Evolutionary conservation across 2,888 invertebrate species (phyloP), one percentile per base, ranked within the genome.

Genomic region (Gari tellinella): DNA sequence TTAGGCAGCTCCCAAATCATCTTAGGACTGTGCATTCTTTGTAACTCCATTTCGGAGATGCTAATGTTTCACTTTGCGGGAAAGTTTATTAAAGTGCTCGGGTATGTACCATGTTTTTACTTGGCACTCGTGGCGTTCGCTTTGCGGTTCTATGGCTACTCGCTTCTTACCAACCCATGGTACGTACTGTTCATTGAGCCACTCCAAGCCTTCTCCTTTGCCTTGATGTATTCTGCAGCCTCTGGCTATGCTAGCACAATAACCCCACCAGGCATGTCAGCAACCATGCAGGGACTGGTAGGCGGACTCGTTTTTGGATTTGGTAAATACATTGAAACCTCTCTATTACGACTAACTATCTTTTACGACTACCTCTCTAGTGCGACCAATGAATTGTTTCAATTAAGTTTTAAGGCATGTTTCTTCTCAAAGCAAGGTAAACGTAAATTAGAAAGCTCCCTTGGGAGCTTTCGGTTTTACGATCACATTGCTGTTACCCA

Each of bases 171-270:
- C 0, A 95, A 97, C 91, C 95, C 96, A 0, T 97, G 97, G 97
- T 94, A 94, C 93, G 95, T 96, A 52, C 93, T 98, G 69, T 95
- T 97, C 0, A 94, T 98, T 55, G 98, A 98, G 92, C 91, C 97
- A 72, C 92, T 96, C 8, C 97, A 98, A 92, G 97, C 98, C 0
- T 92, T 97, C 23, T 97, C 97, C 0, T 96, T 96, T 90, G 97
- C 97, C 23, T 92, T 97, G 80, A 96, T 97, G 96, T 97, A 96
- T 95, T 96, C 97, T 19, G 96, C 97, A 38, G 96, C 96, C 0
- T 96, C 97, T 7, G 96, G 96, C 0, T 97, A 97, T 91, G 96
- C 96, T 87, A 95, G 96, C 15, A 94, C 95, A 91, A 92, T 97
- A 84, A 96, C 97, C 0, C 97, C 97, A 0, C 95, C 95, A 90